phyloP scores from a whole-genome alignment of 2,797 vertebrate genomes.

The Sylvilagus floridanus region DNA sequence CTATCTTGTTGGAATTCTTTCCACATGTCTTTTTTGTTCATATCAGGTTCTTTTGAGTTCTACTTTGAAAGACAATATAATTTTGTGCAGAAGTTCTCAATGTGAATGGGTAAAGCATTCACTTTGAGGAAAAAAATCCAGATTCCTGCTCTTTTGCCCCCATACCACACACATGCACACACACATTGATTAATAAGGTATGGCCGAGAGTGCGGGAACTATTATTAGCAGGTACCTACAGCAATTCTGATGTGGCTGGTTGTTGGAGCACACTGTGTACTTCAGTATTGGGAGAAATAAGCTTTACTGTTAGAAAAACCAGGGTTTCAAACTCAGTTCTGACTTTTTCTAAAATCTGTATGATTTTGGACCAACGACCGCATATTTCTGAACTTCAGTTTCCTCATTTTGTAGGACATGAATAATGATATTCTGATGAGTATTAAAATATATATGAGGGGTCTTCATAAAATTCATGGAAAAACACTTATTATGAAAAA shows the following conservation, averaged over 20 bases:
- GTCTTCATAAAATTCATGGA: too few relatives aligned
- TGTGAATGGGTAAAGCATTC: background rate
- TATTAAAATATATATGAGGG: background rate
- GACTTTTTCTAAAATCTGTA: background rate
- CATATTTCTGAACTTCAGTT: background rate
- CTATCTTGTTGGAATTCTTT: background rate
- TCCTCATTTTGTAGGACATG: background rate
- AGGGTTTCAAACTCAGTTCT: background rate
- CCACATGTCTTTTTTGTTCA: background rate
- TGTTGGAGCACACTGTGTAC: background rate
- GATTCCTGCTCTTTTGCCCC: background rate
- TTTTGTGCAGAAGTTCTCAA: background rate
- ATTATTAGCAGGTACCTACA: background rate
- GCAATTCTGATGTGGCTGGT: background rate
- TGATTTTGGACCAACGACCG: background rate
- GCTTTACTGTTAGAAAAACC: background rate
- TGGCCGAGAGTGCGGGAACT: background rate
- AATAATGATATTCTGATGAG: background rate
- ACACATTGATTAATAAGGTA: background rate
- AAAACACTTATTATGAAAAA: too few relatives aligned
- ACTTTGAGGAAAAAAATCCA: background rate
- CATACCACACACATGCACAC: background rate
- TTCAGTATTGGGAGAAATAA: background rate
- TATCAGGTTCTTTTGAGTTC: background rate
- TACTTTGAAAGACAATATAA: background rate